These are phyloP conservation scores for Calidris pugnax DNA, from an alignment of 2,113 vertebrate species.

Conservation along the genomic window DNA sequence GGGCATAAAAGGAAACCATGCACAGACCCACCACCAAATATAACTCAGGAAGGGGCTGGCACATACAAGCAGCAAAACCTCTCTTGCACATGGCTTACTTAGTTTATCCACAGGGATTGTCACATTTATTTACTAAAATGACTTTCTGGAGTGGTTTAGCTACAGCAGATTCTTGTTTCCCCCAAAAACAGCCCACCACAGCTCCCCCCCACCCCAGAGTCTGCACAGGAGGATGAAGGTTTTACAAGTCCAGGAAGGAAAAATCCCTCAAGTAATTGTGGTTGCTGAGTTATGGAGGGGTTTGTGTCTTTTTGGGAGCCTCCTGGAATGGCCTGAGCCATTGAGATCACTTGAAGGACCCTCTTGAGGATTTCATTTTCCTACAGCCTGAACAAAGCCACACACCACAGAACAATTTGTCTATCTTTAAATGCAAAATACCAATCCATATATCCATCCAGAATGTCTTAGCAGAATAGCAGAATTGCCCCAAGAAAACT, in stretches of 20 bases:
- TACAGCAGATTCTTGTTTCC: neutral
- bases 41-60: rapidly evolving
- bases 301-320: neutral
- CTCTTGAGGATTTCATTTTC: neutral
- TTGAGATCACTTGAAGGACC: neutral
- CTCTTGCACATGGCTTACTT: neutral
- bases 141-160: neutral
- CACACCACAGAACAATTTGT: neutral
- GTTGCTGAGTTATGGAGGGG: neutral
- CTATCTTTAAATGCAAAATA: too few relatives aligned
- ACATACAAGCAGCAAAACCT: rapidly evolving
- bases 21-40: neutral
- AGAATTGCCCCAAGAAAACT: neutral
- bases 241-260: neutral
- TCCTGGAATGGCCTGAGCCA: neutral
- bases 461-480: neutral
- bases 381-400: neutral
- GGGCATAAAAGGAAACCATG: neutral
- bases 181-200: neutral
- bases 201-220: rapidly evolving
- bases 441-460: neutral
- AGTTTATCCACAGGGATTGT: neutral
- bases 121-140: neutral
- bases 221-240: neutral
- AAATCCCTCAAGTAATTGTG: neutral